A percentile compares a stretch with the other conserved stretches of the same genome.
Conservation (phyloP, 2,888 invertebrate genomes). For the Helleia helle region DNA sequence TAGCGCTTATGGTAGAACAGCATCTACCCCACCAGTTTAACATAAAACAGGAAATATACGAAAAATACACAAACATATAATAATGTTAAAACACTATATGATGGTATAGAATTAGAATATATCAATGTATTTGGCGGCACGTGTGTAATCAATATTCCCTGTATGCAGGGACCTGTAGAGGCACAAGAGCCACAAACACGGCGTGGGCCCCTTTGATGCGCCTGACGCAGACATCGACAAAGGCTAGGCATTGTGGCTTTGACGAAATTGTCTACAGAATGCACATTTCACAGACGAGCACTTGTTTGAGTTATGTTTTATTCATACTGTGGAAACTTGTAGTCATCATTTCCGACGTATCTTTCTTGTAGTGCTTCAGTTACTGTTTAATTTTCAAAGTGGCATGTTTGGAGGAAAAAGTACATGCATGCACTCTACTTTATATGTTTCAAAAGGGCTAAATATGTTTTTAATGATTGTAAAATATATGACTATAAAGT, state of each 20-base stretch:
- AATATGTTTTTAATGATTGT: too few species aligned
- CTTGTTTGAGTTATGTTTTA: conserved; percentile 25
- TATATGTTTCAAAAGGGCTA: too few species aligned
- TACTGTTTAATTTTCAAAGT: conserved; percentile 1
- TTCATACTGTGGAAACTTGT: conserved; percentile 20
- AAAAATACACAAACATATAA: too few species aligned
- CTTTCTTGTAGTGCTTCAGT: not conserved
- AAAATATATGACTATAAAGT: too few species aligned
- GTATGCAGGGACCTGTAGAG: conserved; percentile 25
- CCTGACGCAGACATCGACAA: conserved; percentile 22
- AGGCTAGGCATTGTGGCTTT: conserved; percentile 25
- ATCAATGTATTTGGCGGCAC: conserved; percentile 16
- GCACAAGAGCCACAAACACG: conserved; percentile 29
- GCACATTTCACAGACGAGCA: conserved; percentile 25
- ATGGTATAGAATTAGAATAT: not conserved
- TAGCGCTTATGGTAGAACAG: too few species aligned
- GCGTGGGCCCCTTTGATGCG: conserved; percentile 28
- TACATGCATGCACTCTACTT: too few species aligned
- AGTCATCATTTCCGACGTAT: conserved; percentile 8
- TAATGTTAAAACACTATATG: too few species aligned
- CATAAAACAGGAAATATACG: too few species aligned
- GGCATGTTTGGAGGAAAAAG: too few species aligned
- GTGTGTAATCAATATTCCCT: conserved; percentile 28
- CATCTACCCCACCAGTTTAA: too few species aligned
- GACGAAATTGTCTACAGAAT: conserved; percentile 30